phyloP scores from a whole-genome alignment of 2,113 vertebrate species.

The Australoheros scitulus region DNA sequence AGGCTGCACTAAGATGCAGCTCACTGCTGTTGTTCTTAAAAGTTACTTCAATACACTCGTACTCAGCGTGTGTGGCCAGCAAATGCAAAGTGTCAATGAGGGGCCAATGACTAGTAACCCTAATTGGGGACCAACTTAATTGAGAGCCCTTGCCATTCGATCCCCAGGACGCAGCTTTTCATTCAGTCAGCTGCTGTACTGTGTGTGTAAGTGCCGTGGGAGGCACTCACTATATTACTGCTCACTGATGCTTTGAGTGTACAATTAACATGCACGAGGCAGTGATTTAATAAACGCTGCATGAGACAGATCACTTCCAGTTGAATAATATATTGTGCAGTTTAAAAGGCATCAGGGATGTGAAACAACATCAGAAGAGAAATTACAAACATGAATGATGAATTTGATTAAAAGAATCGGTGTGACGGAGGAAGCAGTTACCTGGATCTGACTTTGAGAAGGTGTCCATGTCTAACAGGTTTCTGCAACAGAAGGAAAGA shows the following conservation, averaged over 20 bases:
- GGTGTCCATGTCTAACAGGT: slow-evolving; percentile 92
- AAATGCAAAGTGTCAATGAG: slow-evolving; percentile 21
- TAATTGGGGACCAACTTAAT: slow-evolving; percentile 22
- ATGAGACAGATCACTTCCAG: not conserved
- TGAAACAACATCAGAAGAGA: not conserved
- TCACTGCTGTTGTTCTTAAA: not conserved
- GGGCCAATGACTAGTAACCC: not conserved
- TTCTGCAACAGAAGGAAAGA: slow-evolving; percentile 78
- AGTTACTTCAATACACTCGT: not conserved
- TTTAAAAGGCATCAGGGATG: not conserved
- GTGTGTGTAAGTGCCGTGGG: not conserved
- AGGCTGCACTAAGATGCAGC: not conserved
- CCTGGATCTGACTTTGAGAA: slow-evolving; percentile 97
- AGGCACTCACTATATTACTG: not conserved
- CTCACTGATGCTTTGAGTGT: not conserved
- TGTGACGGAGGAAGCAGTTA: slow-evolving; percentile 63
- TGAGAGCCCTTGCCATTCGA: not conserved
- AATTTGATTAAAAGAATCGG: slow-evolving; percentile 1
- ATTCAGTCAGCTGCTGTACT: not conserved
- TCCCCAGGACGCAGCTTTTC: not conserved
- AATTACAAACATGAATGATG: not conserved
- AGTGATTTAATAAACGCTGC: slow-evolving; percentile 21
- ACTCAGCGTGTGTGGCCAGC: not conserved
- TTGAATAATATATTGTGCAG: not conserved
- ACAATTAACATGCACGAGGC: not conserved